Evolutionary conservation across 2,113 vertebrate genomes (phyloP), one percentile per base, ranked within the genome.

Genomic region (Syngnathus scovelli): DNA sequence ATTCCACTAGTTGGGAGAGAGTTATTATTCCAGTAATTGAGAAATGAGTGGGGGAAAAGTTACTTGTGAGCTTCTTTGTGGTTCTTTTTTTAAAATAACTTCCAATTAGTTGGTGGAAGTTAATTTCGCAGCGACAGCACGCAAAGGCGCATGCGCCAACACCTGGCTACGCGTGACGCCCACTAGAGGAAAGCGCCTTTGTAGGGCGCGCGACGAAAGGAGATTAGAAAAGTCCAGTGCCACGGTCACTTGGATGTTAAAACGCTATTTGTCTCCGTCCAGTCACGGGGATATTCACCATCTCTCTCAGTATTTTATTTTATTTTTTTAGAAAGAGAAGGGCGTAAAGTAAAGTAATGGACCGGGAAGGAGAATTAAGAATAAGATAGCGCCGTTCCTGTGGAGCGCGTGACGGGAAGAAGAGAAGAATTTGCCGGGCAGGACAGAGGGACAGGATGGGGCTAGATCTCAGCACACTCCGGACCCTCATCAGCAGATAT

Each of bases 401-500:
- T 48, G n/a, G 7, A 37, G 51, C 43, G 59, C 52, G 55, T 61
- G 43, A 19, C 51, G 27, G 73, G 55, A 43, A 63, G 36, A 69
- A 72, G 75, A 27, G 55, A 41, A 67, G 74, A 27, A 58, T 58
- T 37, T 73, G 66, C 67, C 72, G 37, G 55, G 44, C 65, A 68
- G 58, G 74, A 46, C 74, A 64, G 64, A 62, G 54, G 61, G 79
- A 15, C 72, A 85, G 71, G 83, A 89, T 86, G 85, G 87, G 87
- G 73, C 93, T 96, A 94, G 94, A 95, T 83, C 92, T 94, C 90
- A 94, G 93, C 87, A 87, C 88, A 33, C 87, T 95, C 55, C 91
- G 94, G 88, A 93, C 88, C 76, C 92, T 96, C 78, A 94, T 98
- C 89, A 94, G 85, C 83, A 89, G 96, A 95, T 97, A 94, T 74